Percentiles rank a stretch among this genome's conserved stretches.
These are phyloP conservation scores for Tricholaema leucomelas DNA, from an alignment of 2,113 vertebrate species.

Conservation along the genomic window DNA sequence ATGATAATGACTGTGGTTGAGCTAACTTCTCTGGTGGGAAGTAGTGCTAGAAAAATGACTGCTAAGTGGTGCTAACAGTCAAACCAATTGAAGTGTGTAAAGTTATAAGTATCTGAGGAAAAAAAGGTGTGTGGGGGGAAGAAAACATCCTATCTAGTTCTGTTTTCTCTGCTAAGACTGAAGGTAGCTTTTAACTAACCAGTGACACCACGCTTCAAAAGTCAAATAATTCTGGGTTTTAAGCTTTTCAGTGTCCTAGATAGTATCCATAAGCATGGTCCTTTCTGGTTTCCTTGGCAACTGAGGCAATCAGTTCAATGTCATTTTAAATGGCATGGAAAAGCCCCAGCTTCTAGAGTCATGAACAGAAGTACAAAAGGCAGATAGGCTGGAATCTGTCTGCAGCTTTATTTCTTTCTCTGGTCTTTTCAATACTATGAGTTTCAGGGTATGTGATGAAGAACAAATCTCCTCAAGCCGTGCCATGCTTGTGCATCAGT, in stretches of 20 bases:
- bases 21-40: neutral
- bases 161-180: neutral
- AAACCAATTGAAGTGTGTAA: neutral
- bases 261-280: conserved; percentile 74
- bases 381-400: conserved; percentile 31
- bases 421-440: conserved; percentile 39
- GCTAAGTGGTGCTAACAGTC: conserved; percentile 1
- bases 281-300: conserved; percentile 78
- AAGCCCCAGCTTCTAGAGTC: conserved; percentile 54
- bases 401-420: conserved; percentile 36
- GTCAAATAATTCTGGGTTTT: conserved; percentile 71
- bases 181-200: conserved; percentile 48
- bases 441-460: conserved; percentile 19
- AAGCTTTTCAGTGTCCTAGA: conserved; percentile 75
- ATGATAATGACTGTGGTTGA: neutral
- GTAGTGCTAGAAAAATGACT: neutral
- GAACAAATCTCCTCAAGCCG: neutral
- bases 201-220: conserved; percentile 67
- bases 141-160: neutral
- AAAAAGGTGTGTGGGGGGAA: neutral
- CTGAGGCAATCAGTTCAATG: conserved; percentile 71
- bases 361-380: conserved; percentile 57
- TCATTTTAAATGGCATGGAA: conserved; percentile 62
- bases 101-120: conserved; percentile 17
- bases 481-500: neutral